A percentile compares a stretch with the other conserved stretches of the same genome.
phyloP scores from a whole-genome alignment of 2,888 invertebrate genomes.

The Drosophila mettleri region DNA sequence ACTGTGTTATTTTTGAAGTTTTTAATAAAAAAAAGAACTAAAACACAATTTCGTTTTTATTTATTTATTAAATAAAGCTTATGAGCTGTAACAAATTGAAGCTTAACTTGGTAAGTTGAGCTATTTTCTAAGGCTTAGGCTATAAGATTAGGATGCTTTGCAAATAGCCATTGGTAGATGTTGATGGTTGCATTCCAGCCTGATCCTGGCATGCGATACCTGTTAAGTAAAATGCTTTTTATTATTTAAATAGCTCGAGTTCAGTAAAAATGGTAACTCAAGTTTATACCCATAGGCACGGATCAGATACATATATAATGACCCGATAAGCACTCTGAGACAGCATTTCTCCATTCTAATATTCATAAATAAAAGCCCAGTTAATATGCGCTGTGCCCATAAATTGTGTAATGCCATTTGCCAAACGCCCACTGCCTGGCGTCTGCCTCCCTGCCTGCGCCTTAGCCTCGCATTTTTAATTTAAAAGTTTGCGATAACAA shows the following conservation, averaged over 20 bases:
- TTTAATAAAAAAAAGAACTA: background rate
- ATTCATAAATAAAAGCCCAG: constrained; percentile 70
- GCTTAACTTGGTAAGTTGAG: too few species aligned
- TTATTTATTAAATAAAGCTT: background rate
- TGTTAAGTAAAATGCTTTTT: background rate
- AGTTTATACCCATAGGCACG: too few species aligned
- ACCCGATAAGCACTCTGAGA: constrained; percentile 3
- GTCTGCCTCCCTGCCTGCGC: constrained; percentile 6
- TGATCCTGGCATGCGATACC: background rate
- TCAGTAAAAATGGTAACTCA: too few species aligned
- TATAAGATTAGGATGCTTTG: background rate
- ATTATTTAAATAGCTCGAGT: background rate
- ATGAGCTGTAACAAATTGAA: too few species aligned
- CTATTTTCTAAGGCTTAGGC: background rate
- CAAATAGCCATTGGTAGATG: background rate
- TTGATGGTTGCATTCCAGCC: background rate
- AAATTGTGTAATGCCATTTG: constrained; percentile 56
- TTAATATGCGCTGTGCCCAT: constrained; percentile 64
- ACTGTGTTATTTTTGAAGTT: background rate
- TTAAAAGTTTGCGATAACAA: constrained; percentile 82
- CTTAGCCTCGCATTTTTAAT: constrained; percentile 65
- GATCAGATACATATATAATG: background rate
- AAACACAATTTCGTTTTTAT: background rate
- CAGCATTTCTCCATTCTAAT: constrained; percentile 19
- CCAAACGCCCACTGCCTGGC: background rate